Base-by-base conservation (phyloP, 2,888 invertebrate genomes). In the Melitaea athalia region DNA sequence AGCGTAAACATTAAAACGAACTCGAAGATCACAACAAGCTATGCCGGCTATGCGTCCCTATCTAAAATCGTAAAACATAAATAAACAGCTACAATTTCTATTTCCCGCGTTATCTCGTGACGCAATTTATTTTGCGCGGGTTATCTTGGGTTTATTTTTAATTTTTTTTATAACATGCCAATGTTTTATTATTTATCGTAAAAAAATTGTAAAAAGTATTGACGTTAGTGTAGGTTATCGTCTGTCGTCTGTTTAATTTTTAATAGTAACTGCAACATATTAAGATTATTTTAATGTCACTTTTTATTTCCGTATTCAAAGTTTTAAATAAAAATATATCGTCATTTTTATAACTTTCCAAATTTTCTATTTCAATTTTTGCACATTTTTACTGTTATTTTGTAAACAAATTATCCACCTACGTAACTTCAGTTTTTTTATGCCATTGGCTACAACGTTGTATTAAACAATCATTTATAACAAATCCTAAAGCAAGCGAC, bases 121-220 rank as follows among this genome's bases (percentile, higher is more conserved):
- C 55, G 55, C 55, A 55, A 55, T 55, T 38, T 10, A 52, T n/a
- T 55, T 33, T 8, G 42, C 63, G 49, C 43, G 17, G 42, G 63
- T 52, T 63, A 63, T 63, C 63, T 10, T 24, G 11, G 24, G 63
- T 53, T 63, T 63, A 38, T 62, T 11, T 50, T 42, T 14, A 55
- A 33, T 38, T 55, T 55, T 55, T 55, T 55, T 55, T 31, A 55
- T 31, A 11, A 17, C 24, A 31, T 17, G 24, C 0, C 52, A 31
- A 1, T 24, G 24, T 31, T 12, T 52, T 52, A 4, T 52, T 4
- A n/a, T 55, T 0, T 33, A 15, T 38, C 15, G 8, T 55, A 8
- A 12, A 12, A n/a, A 55, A 55, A 55, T 55, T 33, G n/a, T 55
- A 55, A 55, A 55, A 33, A 31, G 7, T 33, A n/a, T 12, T 38